These are phyloP conservation scores for Hemistola chrysoprasaria DNA, from an alignment of 2,888 invertebrate species.

Conservation along the genomic window DNA sequence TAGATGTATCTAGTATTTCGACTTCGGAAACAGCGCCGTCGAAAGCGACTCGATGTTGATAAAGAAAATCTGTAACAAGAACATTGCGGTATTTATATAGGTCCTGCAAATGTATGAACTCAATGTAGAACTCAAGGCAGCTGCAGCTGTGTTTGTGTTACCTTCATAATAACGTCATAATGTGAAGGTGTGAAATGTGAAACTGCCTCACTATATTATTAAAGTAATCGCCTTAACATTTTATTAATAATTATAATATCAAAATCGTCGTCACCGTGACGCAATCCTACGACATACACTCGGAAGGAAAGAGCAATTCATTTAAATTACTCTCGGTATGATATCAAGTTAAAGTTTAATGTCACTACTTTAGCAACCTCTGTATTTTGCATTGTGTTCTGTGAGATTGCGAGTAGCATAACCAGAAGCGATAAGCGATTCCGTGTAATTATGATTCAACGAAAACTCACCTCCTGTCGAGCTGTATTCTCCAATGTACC, in stretches of 20 bases:
- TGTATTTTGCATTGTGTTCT: constrained; percentile 14
- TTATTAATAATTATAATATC: constrained; percentile 31
- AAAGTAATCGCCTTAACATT: constrained; percentile 43
- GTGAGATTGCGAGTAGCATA: constrained; percentile 9
- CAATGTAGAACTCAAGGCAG: too few species aligned
- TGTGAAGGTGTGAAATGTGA: constrained; percentile 1
- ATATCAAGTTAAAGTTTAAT: constrained; percentile 22
- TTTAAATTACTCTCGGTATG: constrained; percentile 27
- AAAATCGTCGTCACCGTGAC: constrained; percentile 31
- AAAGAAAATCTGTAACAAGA: constrained; percentile 88
- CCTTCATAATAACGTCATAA: constrained; percentile 15
- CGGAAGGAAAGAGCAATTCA: constrained; percentile 53
- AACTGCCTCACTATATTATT: constrained; percentile 1
- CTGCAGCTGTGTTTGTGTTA: constrained; percentile 8
- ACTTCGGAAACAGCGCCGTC: constrained; percentile 90
- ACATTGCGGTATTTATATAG: constrained; percentile 31
- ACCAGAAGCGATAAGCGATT: constrained; percentile 20
- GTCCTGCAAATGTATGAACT: too few species aligned
- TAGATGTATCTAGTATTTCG: constrained; percentile 90
- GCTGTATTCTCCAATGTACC: constrained; percentile 91
- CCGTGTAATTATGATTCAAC: constrained; percentile 10
- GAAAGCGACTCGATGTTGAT: constrained; percentile 89
- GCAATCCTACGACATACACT: constrained; percentile 22
- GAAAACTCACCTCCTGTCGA: constrained; percentile 87
- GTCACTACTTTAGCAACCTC: constrained; percentile 19